phyloP scores from a whole-genome alignment of 2,888 invertebrate species.

The Cheilosia pagana region DNA sequence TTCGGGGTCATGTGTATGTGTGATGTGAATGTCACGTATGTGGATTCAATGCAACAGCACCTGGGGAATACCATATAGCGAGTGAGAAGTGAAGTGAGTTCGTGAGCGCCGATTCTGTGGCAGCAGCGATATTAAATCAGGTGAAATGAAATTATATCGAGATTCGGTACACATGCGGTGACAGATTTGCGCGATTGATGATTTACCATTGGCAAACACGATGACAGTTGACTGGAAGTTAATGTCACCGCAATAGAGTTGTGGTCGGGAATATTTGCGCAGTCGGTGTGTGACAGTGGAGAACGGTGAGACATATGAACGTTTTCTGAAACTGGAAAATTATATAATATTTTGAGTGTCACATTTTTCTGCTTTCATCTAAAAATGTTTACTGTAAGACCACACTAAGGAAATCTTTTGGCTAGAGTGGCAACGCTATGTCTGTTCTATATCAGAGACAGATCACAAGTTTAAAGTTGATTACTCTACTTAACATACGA shows the following conservation, averaged over 20 bases:
- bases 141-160: constrained; percentile 55
- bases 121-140: constrained; percentile 49
- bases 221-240: background rate
- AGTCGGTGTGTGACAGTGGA: background rate
- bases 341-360: too few relatives aligned
- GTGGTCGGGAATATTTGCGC: too few relatives aligned
- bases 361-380: background rate
- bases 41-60: constrained; percentile 66
- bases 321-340: too few relatives aligned
- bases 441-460: too few relatives aligned
- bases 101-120: constrained; percentile 30
- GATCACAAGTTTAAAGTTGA: too few relatives aligned
- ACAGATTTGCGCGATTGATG: constrained; percentile 30
- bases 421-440: too few relatives aligned
- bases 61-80: constrained; percentile 58
- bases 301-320: too few relatives aligned
- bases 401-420: too few relatives aligned
- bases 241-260: background rate
- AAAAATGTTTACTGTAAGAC: too few relatives aligned
- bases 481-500: too few relatives aligned
- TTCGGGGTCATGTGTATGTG: constrained; percentile 48
- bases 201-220: background rate
- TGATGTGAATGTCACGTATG: constrained; percentile 56
- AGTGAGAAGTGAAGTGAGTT: too few relatives aligned
- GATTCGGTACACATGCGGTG: constrained; percentile 29